Percentiles rank a stretch among this genome's conserved stretches.
phyloP scores from a whole-genome alignment of 2,888 invertebrate genomes.

The Eupithecia insigniata region DNA sequence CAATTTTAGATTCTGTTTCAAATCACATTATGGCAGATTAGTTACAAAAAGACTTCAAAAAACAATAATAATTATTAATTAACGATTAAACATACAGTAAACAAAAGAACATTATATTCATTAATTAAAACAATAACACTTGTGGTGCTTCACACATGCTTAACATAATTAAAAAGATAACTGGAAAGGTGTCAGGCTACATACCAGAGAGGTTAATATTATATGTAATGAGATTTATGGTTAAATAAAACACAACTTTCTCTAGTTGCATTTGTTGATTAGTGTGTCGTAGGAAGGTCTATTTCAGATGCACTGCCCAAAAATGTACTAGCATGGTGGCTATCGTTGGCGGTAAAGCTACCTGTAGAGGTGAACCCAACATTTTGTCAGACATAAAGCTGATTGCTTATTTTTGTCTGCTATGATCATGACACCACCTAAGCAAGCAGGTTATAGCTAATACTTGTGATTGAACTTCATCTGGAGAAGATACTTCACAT shows the following conservation, averaged over 20 bases:
- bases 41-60: not conserved
- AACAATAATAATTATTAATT: not conserved
- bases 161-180: not conserved
- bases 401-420: too few relatives aligned
- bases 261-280: too few relatives aligned
- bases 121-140: not conserved
- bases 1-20: not conserved
- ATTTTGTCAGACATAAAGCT: too few relatives aligned
- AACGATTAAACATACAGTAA: not conserved
- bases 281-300: too few relatives aligned
- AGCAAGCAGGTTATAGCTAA: slow-evolving; percentile 59
- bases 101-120: not conserved
- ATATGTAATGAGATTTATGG: too few relatives aligned
- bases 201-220: too few relatives aligned
- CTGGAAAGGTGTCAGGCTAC: not conserved
- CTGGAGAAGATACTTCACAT: slow-evolving; percentile 93
- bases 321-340: too few relatives aligned
- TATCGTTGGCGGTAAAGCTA: too few relatives aligned
- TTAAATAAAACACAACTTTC: too few relatives aligned
- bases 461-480: slow-evolving; percentile 93
- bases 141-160: not conserved
- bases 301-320: too few relatives aligned
- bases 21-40: not conserved
- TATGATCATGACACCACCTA: too few relatives aligned
- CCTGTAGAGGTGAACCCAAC: too few relatives aligned